Conservation (phyloP, 2,888 invertebrate genomes). For the Aspidapion aeneum region DNA sequence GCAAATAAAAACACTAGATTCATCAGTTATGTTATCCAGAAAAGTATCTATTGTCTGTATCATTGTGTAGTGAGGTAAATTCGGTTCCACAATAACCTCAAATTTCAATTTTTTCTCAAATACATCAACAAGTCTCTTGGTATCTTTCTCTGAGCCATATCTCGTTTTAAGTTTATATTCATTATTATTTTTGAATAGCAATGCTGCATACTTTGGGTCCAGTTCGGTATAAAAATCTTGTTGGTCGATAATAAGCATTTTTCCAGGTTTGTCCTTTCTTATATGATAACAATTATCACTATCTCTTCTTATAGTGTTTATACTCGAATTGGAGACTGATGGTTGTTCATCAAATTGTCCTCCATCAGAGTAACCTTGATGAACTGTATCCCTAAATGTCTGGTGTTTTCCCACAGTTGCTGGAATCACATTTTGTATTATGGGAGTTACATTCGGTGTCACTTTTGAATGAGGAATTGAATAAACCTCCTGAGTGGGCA, state of each 20-base stretch:
- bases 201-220: constrained; percentile 15
- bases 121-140: constrained; percentile 36
- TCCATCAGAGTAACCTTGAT: no score
- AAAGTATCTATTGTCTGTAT: constrained; percentile 31
- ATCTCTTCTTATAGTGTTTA: neutral
- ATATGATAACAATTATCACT: neutral
- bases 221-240: constrained; percentile 39
- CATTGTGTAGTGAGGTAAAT: constrained; percentile 40
- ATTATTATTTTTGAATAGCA: neutral
- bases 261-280: constrained; percentile 38
- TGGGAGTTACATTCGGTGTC: no score
- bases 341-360: neutral
- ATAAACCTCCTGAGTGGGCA: no score
- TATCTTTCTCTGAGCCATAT: constrained; percentile 44
- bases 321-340: neutral
- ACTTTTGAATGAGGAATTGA: no score
- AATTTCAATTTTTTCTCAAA: constrained; percentile 45
- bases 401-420: no score
- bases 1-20: constrained; percentile 47
- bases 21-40: constrained; percentile 33
- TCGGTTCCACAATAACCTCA: constrained; percentile 32
- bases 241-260: constrained; percentile 48
- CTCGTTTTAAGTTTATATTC: constrained; percentile 37
- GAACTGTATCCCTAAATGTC: no score
- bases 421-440: no score